These are phyloP conservation scores for Armadillidium nasatum DNA, from an alignment of 1,140 invertebrate genomes.

Conservation along the genomic window DNA sequence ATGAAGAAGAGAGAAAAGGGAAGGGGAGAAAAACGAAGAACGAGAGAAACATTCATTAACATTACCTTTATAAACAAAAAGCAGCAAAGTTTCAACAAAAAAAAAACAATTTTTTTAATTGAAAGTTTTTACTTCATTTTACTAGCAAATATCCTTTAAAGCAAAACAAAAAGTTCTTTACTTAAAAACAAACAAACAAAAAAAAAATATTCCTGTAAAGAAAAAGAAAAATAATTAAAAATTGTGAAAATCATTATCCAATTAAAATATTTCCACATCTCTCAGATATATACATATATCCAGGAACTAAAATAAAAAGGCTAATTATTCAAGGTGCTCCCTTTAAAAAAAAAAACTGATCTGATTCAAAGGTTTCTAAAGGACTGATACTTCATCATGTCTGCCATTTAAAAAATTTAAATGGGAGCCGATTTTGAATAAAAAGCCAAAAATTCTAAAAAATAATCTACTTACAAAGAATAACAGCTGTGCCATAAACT, in stretches of 20 bases:
- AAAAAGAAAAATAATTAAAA: too few species aligned
- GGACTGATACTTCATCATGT: too few species aligned
- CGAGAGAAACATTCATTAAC: neutral
- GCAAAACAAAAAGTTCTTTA: too few species aligned
- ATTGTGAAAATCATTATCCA: neutral
- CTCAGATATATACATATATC: too few species aligned
- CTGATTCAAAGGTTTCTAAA: too few species aligned
- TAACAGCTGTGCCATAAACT: neutral
- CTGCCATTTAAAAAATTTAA: neutral
- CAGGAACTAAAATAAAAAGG: neutral
- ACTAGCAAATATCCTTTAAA: too few species aligned
- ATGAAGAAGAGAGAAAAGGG: neutral
- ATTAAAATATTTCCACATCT: neutral
- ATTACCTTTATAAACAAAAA: neutral
- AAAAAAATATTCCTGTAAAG: neutral
- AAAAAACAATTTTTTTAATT: neutral
- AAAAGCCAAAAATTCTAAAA: neutral
- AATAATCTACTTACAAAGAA: slow-evolving; percentile 12
- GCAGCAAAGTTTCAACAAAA: neutral
- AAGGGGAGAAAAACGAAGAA: neutral
- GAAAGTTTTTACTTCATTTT: neutral
- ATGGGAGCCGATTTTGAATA: neutral
- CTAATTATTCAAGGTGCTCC: neutral
- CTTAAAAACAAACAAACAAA: neutral
- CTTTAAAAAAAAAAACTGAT: too few species aligned